Base-by-base conservation (phyloP, 2,888 invertebrate species). In the Andrena camellia region DNA sequence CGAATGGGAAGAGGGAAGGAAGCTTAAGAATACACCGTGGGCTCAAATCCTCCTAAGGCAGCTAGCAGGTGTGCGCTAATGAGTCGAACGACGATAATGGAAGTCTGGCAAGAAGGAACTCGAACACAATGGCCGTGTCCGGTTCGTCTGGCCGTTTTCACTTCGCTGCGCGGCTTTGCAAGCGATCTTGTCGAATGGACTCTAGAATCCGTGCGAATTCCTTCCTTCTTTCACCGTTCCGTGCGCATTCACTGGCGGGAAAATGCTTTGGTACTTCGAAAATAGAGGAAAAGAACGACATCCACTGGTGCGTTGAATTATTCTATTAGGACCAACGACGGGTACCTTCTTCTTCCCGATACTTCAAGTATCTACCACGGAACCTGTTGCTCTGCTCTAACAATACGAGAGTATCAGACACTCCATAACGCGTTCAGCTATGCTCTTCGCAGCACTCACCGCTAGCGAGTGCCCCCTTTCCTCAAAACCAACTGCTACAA, bases 21-120 rank as follows among this genome's bases (percentile, higher is more conserved):
- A 48, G 48, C 1, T 33, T 33, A 5, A n/a, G 35, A 54, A 57
- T 20, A 31, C 33, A 31, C 33, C 23, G 10, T 20, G 10, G 66
- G 74, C 50, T 60, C 72, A 52, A 83, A 78, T 81, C 69, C 79
- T 69, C 72, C 82, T 73, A 62, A 80, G 78, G 77, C 63, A 64
- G 63, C 83, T 89, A 83, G 85, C 90, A 90, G 87, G 88, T 90
- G 88, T 81, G 84, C 83, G 86, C 86, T 87, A 88, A 86, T 85
- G 87, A 91, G 85, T 88, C 86, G 67, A 87, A 81, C 81, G 86
- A 89, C 81, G 86, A 89, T 89, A 90, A 90, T 88, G 86, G 81
- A 87, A 84, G 81, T 54, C 78, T 50, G 57, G 57, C 64, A 60
- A 26, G 66, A 73, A 52, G 62, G 57, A 80, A 74, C 82, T 67